phyloP scores from a whole-genome alignment of 2,113 vertebrate genomes.

The Phasianus colchicus region DNA sequence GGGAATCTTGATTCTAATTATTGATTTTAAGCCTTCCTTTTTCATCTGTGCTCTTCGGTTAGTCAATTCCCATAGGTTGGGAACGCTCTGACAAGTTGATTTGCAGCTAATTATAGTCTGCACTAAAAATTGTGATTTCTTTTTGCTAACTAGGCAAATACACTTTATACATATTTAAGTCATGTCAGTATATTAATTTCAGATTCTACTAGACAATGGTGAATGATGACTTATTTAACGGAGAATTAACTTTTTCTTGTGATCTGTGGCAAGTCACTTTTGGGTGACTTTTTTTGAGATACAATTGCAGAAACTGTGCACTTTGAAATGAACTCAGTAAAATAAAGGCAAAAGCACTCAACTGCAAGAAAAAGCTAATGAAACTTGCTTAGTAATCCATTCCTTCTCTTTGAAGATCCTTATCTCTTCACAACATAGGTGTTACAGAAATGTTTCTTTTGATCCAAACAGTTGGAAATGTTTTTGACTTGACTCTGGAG shows the following conservation, averaged over 20 bases:
- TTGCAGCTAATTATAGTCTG: conserved; percentile 66
- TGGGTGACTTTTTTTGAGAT: conserved; percentile 12
- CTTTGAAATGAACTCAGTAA: conserved; percentile 32
- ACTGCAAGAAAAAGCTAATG: background rate
- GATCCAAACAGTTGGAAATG: background rate
- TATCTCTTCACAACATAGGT: background rate
- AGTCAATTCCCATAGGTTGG: conserved; percentile 33
- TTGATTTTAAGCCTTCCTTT: conserved; percentile 42
- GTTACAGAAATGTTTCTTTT: conserved; percentile 8
- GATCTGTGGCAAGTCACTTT: conserved; percentile 57
- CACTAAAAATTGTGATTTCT: conserved; percentile 55
- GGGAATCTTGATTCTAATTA: conserved; percentile 31
- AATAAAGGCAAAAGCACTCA: background rate
- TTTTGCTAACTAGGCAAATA: conserved; percentile 63
- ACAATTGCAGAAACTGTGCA: conserved; percentile 30
- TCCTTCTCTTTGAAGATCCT: conserved; percentile 14
- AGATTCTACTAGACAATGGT: conserved; percentile 57
- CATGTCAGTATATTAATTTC: conserved; percentile 65
- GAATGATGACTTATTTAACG: conserved; percentile 61
- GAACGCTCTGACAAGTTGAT: conserved; percentile 63
- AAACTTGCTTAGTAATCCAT: background rate
- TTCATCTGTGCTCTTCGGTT: conserved; percentile 45
- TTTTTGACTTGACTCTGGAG: background rate
- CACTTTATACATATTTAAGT: conserved; percentile 65
- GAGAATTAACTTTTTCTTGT: conserved; percentile 40